Evolutionary conservation across 2,888 invertebrate genomes (phyloP), one percentile per base, ranked within the genome.

Genomic region (Drosophila algonquin): DNA sequence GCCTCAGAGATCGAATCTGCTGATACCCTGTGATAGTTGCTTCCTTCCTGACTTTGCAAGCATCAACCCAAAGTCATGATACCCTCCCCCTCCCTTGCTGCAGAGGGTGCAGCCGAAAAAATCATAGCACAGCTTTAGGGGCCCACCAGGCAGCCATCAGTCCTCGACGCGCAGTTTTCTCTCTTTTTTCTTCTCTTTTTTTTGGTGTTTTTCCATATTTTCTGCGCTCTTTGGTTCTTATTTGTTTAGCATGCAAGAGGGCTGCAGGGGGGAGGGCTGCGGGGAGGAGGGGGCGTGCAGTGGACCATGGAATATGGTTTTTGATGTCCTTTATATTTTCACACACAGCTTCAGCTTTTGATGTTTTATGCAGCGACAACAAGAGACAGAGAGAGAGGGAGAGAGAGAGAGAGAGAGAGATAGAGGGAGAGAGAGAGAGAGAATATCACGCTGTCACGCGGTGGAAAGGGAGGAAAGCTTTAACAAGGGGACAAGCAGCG

Each of bases 341-440:
- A 67, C 80, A 69, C 58, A 73, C 62, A 69, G 57, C 79, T 74
- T 83, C 62, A 69, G 57, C 79, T 74, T 83, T 86, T 83, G 86
- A 86, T 84, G 84, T 84, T 86, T 86, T 84, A 86, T 84, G 83
- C 84, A 84, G 75, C n/a, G 64, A 59, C 55, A 24, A 59, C n/a
- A 7, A 52, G 18, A 35, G 27, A 21, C 1, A 1, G 21, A 2
- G 21, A 21, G 21, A 21, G 21, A 21, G 21, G n/a, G n/a, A n/a
- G n/a, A 21, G 21, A 21, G 2, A 21, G 21, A 21, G 21, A 0
- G 21, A 21, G 2, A 21, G 2, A 21, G 21, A 18, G 18, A 18
- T 18, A n/a, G n/a, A n/a, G n/a, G n/a, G n/a, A 52, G 18, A 35
- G 18, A 52, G 32, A 35, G 27, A 52, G 32, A 35, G 27, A 30